Evolutionary conservation across 2,888 invertebrate genomes (phyloP).

Genomic region (Anthophora plumipes): DNA sequence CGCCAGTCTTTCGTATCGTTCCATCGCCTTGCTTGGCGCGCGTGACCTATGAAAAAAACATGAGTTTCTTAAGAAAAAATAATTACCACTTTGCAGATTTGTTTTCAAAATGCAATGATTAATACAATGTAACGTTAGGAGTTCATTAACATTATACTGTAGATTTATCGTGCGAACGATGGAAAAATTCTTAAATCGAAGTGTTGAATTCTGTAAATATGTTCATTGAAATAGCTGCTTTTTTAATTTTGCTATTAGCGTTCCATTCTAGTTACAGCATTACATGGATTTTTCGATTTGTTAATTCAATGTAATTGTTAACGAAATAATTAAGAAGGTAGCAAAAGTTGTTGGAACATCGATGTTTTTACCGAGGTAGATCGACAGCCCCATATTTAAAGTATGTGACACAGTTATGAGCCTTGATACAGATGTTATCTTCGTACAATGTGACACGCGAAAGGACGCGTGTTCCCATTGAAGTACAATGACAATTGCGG

Average conservation of each 20-base stretch:
- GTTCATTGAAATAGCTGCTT: neutral
- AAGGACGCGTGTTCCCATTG: slow-evolving; percentile 34
- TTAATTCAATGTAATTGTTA: neutral
- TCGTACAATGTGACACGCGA: slow-evolving; percentile 19
- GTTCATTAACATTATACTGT: too few relatives aligned
- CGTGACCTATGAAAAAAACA: slow-evolving; percentile 87
- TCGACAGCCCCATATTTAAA: neutral
- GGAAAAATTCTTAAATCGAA: too few relatives aligned
- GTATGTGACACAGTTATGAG: slow-evolving; percentile 33
- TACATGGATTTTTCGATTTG: neutral
- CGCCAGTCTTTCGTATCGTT: slow-evolving; percentile 96
- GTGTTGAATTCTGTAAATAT: too few relatives aligned
- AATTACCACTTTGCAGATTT: neutral
- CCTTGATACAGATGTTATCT: slow-evolving; percentile 45
- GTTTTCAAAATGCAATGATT: too few relatives aligned
- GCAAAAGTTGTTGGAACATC: neutral
- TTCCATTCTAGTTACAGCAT: neutral
- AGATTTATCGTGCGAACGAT: too few relatives aligned
- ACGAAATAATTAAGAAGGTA: neutral
- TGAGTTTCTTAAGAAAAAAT: slow-evolving; percentile 10
- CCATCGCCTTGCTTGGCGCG: slow-evolving; percentile 94
- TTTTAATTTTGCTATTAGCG: neutral
- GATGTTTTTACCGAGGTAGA: neutral
- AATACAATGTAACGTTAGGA: neutral
- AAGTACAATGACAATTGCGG: slow-evolving; percentile 38